Evolutionary conservation across 2,797 vertebrate genomes (phyloP).

Genomic region (Diceros bicornis): DNA sequence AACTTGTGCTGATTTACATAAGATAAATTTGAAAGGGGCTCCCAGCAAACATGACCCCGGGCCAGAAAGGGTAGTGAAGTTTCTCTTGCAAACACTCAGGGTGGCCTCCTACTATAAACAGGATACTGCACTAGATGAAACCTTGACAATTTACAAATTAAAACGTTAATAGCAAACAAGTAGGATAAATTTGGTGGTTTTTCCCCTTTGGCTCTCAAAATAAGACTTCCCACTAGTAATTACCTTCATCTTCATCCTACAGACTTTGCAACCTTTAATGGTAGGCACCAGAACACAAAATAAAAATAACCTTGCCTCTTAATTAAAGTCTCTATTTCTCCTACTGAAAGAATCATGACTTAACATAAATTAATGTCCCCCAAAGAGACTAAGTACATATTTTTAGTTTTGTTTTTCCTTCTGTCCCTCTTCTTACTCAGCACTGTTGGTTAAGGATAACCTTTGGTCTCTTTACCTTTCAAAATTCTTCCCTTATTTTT

Average conservation of each 20-base stretch:
- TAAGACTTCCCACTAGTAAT: background rate
- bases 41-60: background rate
- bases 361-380: background rate
- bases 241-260: background rate
- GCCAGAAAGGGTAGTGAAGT: background rate
- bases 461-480: background rate
- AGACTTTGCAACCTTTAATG: background rate
- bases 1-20: background rate
- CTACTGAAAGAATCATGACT: background rate
- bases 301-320: background rate
- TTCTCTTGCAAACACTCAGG: background rate
- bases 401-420: constrained; percentile 1
- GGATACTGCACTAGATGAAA: background rate
- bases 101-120: background rate
- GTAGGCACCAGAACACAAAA: background rate
- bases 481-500: background rate
- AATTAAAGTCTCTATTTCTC: background rate
- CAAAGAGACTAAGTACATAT: background rate
- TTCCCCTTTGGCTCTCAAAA: background rate
- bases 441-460: background rate
- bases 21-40: background rate
- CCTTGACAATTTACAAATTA: background rate
- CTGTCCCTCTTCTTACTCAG: background rate
- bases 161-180: background rate
- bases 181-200: background rate